Evolutionary conservation across 2,888 invertebrate genomes (phyloP), one percentile per base, ranked within the genome.

Genomic region (Galerucella pusilla): DNA sequence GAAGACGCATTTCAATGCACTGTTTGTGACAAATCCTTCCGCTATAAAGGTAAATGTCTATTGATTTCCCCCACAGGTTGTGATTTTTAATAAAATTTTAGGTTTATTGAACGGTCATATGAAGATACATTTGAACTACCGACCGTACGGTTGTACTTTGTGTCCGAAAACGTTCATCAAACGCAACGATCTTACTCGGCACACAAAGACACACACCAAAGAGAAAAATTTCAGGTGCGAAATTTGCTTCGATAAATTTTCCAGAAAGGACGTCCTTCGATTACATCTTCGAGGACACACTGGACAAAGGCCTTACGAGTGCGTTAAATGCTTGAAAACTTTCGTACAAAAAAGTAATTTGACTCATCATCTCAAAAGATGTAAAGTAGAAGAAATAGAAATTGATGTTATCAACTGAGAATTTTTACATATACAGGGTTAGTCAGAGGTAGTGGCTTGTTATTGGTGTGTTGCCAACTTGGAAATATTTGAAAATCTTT

Each of bases 191-290:
- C 49, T 72, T 7, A 72, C 72, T 2, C 25, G 72, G 6, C 72
- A 72, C 20, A 72, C 60, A 1, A 66, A 66, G 16, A 72, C 66
- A 11, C 72, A 72, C 42, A 72, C 72, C 49, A 66, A 60, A 66
- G 72, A 72, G 46, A 72, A 66, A 35, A 72, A 72, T 45, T 67
- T 60, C 60, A 66, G 12, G 60, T 72, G 72, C 20, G 72, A 72
- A 54, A 72, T 72, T 46, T 72, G 72, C 66, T 66, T 42, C 12
- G 49, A 60, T n/a, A 66, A 12, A 14, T 72, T 72, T 35, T 66
- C 72, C 14, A 66, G 72, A 11, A 66, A 60, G n/a, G 72, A 72
- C 46, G 72, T 72, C n/a, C 72, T 72, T 20, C 25, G 66, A 6
- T 57, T 72, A 9, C 72, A 72, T 28, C 28, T 72, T 1, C 28